These are phyloP conservation scores for Heterodera schachtii DNA, from an alignment of 1,140 invertebrate genomes.

Conservation along the genomic window DNA sequence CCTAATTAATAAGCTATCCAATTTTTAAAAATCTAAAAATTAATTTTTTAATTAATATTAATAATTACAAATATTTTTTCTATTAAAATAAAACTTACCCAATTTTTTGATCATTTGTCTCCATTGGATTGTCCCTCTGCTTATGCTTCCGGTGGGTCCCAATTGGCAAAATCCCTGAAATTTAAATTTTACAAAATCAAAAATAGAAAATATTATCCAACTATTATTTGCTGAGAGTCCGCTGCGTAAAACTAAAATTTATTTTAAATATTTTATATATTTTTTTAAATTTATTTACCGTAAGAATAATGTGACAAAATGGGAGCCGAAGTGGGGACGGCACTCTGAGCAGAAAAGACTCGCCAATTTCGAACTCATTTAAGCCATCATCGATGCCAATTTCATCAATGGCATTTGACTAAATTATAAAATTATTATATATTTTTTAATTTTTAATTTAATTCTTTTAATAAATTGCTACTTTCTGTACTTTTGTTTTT, in stretches of 20 bases:
- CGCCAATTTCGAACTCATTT: neutral
- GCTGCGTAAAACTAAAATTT: neutral
- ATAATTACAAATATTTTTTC: no score
- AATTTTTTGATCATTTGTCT: conserved; percentile 27
- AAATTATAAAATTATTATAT: conserved; percentile 6
- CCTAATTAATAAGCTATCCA: no score
- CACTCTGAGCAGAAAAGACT: conserved; percentile 22
- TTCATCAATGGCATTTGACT: neutral
- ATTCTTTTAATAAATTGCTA: neutral
- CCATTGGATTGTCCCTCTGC: conserved; percentile 16
- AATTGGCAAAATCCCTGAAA: conserved; percentile 13
- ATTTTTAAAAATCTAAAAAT: no score
- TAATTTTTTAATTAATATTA: no score
- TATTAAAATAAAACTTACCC: neutral
- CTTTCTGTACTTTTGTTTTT: neutral
- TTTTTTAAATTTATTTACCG: neutral
- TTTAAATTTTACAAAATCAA: neutral
- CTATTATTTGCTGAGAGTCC: neutral
- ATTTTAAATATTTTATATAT: neutral
- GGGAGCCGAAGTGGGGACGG: conserved; percentile 15
- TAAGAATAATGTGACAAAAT: neutral
- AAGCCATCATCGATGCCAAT: neutral
- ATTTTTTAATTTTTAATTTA: no score
- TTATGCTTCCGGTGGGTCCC: conserved; percentile 17
- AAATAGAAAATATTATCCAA: neutral